Percentiles rank a stretch among this genome's conserved stretches.
Conservation (phyloP, 2,797 vertebrate species). For the Acrossocheilus fasciatus region DNA sequence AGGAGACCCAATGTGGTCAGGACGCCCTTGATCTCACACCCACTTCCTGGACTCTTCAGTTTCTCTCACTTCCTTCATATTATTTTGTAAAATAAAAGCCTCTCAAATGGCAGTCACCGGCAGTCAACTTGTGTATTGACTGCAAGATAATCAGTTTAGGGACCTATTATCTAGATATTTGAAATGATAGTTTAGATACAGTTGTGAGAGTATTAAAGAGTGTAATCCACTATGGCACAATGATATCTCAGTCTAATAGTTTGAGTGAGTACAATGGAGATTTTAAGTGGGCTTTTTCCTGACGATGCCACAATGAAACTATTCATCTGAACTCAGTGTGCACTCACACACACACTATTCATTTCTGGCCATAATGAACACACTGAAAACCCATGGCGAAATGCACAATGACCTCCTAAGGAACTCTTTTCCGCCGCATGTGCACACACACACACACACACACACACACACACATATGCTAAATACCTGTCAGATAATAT, state of each 20-base stretch:
- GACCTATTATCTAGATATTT: slow-evolving; percentile 20
- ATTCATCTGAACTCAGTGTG: slow-evolving; percentile 57
- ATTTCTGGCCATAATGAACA: slow-evolving; percentile 27
- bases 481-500: background rate
- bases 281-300: slow-evolving; percentile 47
- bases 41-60: slow-evolving; percentile 6
- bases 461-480: background rate
- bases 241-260: slow-evolving; percentile 31
- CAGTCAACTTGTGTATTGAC: background rate
- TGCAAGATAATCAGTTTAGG: slow-evolving; percentile 1
- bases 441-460: background rate
- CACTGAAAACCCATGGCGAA: slow-evolving; percentile 30
- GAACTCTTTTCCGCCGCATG: background rate
- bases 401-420: slow-evolving; percentile 22
- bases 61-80: slow-evolving; percentile 1
- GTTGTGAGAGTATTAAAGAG: slow-evolving; percentile 26
- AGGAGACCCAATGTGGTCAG: background rate
- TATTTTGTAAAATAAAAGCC: slow-evolving; percentile 28
- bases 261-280: slow-evolving; percentile 48
- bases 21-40: background rate
- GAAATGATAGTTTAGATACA: slow-evolving; percentile 19
- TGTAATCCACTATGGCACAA: slow-evolving; percentile 23
- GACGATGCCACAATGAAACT: slow-evolving; percentile 53
- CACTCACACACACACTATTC: slow-evolving; percentile 26
- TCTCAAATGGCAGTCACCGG: background rate